A percentile compares a stretch with the other conserved stretches of the same genome.
phyloP scores from a whole-genome alignment of 2,888 invertebrate species.

The Mesoligia furuncula region DNA sequence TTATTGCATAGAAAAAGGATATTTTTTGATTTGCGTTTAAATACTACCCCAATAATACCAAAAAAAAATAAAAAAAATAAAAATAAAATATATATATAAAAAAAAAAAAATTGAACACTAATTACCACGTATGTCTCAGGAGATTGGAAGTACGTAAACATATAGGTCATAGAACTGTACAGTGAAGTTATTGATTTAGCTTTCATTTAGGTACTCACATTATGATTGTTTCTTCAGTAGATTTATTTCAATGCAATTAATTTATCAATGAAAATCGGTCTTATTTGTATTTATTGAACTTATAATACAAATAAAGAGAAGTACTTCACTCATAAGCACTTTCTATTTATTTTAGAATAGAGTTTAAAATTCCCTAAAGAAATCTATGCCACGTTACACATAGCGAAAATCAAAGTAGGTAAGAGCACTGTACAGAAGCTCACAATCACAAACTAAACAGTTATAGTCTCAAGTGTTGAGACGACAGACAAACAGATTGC shows the following conservation, averaged over 20 bases:
- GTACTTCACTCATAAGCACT: not conserved
- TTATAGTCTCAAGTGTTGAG: conserved; percentile 31
- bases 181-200: not conserved
- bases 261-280: not conserved
- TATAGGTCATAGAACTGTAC: not conserved
- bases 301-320: not conserved
- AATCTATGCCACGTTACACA: not conserved
- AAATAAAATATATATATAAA: no score
- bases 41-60: no score
- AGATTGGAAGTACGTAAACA: not conserved
- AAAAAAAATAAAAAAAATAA: no score
- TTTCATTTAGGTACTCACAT: not conserved
- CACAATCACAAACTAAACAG: conserved; percentile 45
- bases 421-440: conserved; percentile 7
- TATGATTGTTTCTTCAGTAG: not conserved
- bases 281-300: not conserved
- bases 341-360: not conserved
- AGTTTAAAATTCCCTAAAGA: not conserved
- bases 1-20: no score
- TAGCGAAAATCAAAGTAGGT: not conserved
- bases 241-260: not conserved
- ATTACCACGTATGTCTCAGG: not conserved
- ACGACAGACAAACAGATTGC: conserved; percentile 50
- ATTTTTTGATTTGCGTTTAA: no score
- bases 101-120: not conserved